Percentiles rank a stretch among this genome's conserved stretches.
Conservation (phyloP, 2,113 vertebrate genomes). For the Aptenodytes patagonicus region DNA sequence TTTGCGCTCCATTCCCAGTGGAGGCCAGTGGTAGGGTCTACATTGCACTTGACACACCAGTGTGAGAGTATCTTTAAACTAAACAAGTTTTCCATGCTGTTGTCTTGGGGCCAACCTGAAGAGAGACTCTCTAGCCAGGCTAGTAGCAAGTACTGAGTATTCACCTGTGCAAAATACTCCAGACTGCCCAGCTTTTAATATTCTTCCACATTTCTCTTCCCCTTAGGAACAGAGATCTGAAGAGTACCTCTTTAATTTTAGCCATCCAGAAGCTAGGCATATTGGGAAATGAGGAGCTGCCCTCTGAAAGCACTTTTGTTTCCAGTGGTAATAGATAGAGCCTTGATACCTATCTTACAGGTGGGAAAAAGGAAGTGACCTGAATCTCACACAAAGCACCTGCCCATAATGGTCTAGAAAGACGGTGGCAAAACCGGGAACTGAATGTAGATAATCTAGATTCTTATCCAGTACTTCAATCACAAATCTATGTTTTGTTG, state of each 20-base stretch:
- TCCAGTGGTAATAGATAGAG: neutral
- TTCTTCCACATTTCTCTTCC: neutral
- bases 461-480: neutral
- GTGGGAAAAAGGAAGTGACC: neutral
- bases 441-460: neutral
- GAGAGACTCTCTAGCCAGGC: neutral
- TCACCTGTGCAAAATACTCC: neutral
- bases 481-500: neutral
- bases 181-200: neutral
- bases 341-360: neutral
- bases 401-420: neutral
- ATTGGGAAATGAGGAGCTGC: neutral
- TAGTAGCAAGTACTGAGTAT: neutral
- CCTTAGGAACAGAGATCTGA: neutral
- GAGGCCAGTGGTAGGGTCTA: neutral
- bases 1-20: neutral
- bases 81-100: neutral
- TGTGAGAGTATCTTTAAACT: neutral
- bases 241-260: neutral
- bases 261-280: neutral
- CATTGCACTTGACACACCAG: rapidly evolving
- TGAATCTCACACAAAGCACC: neutral
- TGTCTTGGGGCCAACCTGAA: neutral
- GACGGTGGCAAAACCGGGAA: neutral
- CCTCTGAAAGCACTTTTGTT: neutral